phyloP scores from a whole-genome alignment of 2,888 invertebrate genomes.

The Tethea ocularis region DNA sequence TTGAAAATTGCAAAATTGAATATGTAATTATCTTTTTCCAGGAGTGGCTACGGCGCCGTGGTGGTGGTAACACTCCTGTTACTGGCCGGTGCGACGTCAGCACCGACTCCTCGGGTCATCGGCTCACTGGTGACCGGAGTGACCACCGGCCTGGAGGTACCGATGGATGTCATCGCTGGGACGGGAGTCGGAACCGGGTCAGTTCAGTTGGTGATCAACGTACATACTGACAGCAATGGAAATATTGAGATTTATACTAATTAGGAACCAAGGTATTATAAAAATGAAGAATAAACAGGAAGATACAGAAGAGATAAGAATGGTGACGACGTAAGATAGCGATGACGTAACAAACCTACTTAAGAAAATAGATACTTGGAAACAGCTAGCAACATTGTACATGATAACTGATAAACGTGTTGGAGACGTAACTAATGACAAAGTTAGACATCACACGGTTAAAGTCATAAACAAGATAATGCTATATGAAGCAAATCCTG shows the following conservation, averaged over 20 bases:
- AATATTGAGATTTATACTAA: constrained; percentile 74
- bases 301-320: neutral
- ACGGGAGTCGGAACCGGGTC: constrained; percentile 61
- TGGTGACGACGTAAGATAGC: neutral
- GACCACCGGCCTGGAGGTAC: constrained; percentile 72
- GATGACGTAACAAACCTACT: neutral
- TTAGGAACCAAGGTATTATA: constrained; percentile 29
- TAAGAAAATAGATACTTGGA: neutral
- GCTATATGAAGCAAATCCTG: neutral
- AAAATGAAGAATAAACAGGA: constrained; percentile 4
- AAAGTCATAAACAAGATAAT: neutral
- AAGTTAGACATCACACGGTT: neutral
- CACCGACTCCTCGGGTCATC: constrained; percentile 52
- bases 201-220: constrained; percentile 70
- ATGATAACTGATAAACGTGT: neutral
- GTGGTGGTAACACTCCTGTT: constrained; percentile 40
- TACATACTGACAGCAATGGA: constrained; percentile 72
- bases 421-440: neutral
- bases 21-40: constrained; percentile 35
- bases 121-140: constrained; percentile 54
- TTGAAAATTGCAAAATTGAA: too few species aligned
- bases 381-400: neutral
- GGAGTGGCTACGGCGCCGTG: constrained; percentile 51
- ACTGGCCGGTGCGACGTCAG: constrained; percentile 45
- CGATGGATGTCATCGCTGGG: constrained; percentile 61